A percentile compares a stretch with the other conserved stretches of the same genome.
Evolutionary conservation across 92 coral and sea anemone species (phyloP).

Genomic region (Epizoanthus fatuus): DNA sequence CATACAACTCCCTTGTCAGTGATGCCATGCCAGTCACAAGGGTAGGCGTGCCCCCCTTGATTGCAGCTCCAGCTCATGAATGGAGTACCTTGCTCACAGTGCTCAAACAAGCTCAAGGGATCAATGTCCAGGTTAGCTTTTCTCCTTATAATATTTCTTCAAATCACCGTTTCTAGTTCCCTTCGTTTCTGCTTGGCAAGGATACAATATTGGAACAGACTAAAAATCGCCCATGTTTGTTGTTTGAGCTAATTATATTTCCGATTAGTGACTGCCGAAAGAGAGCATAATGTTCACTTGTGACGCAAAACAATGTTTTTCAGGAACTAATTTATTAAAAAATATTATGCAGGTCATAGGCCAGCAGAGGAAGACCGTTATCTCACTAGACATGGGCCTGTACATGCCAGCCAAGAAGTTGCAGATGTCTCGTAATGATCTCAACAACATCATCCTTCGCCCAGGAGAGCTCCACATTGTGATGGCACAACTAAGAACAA

Average conservation of each 20-base stretch:
- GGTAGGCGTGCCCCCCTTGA: constrained; percentile 61
- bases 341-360: constrained; percentile 42
- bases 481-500: constrained; percentile 55
- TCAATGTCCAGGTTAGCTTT: constrained; percentile 55
- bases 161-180: no score
- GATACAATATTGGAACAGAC: no score
- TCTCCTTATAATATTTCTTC: neutral
- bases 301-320: no score
- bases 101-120: constrained; percentile 67
- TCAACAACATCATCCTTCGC: constrained; percentile 59
- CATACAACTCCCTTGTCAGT: constrained; percentile 64
- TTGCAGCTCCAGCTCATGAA: constrained; percentile 78
- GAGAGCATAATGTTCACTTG: no score
- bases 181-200: no score
- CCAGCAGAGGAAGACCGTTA: constrained; percentile 55
- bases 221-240: no score
- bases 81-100: constrained; percentile 73
- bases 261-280: no score
- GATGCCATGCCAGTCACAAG: constrained; percentile 60
- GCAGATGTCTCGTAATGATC: constrained; percentile 72
- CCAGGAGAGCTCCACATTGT: constrained; percentile 72
- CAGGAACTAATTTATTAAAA: neutral
- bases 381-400: constrained; percentile 68
- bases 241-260: no score
- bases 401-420: constrained; percentile 74